Base-by-base conservation (phyloP, 35 echinoderm and acorn worm genomes). In the Apostichopus californicus region DNA sequence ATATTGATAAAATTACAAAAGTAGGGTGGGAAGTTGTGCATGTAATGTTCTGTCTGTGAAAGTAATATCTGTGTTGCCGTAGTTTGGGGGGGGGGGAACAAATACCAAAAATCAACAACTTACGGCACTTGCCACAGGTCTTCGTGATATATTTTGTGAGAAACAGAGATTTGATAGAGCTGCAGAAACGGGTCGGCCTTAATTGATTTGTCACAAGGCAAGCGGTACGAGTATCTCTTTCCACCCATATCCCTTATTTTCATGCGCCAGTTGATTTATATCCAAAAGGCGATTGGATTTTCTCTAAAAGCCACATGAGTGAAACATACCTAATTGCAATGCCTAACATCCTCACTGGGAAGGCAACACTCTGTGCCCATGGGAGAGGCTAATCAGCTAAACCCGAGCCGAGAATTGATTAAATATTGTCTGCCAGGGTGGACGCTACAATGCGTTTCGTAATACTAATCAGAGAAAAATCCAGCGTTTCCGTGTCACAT, bases 321-420 rank as follows among this genome's bases (percentile, higher is more conserved):
- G 81, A 85, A 85, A 85, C 81, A 85, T 85, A 58, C 81, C 81
- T 85, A 85, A 85, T 85, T 85, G 81, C 81, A 2, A 85, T 58
- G n/a, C 81, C 81, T 56, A 58, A 85, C 52, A 85, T 57, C 81
- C 81, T 55, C 57, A 1, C 1, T 17, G 57, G 55, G 57, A 23
- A 85, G 81, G 81, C 81, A 85, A 85, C 81, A 85, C 81, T 59
- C 17, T 6, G 52, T 58, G 18, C 81, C 81, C 71, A 54, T 55
- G 18, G 81, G 81, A 46, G 81, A 85, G 54, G 81, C 81, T 85
- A 85, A 85, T 85, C 81, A 85, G 81, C 57, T 85, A 85, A 46
- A 85, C 55, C 81, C 55, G 11, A 85, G 81, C 54, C 55, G 54
- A 18, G n/a, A 85, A 23, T 85, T 85, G 81, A 85, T 85, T 85